Evolutionary conservation across 2,888 invertebrate genomes (phyloP).

Genomic region (Chelonus formosanus): DNA sequence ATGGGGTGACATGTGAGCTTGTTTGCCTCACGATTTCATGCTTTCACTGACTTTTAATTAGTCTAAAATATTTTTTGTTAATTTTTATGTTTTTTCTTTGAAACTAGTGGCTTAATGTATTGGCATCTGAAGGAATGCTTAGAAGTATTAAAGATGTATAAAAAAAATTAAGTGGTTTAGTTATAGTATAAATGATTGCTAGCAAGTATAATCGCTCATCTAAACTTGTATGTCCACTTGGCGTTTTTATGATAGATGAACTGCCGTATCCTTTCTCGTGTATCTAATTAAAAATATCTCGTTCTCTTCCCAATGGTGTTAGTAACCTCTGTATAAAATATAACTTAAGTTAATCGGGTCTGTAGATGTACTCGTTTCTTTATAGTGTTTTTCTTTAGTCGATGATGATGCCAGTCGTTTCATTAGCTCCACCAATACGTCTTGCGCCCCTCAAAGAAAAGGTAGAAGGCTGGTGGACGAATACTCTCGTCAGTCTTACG

Average conservation of each 20-base stretch:
- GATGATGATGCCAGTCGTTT: conserved; percentile 42
- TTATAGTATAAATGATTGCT: too few relatives aligned
- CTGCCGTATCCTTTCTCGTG: neutral
- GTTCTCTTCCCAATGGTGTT: conserved; percentile 36
- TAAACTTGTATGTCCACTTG: conserved; percentile 9
- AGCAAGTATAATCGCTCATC: too few relatives aligned
- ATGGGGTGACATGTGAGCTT: neutral
- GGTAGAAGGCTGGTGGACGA: conserved; percentile 11
- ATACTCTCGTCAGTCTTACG: too few relatives aligned
- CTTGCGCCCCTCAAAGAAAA: conserved; percentile 48
- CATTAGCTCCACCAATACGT: conserved; percentile 59
- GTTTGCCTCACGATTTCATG: neutral
- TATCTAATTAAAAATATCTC: conserved; percentile 31
- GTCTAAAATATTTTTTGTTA: too few relatives aligned
- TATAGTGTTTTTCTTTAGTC: conserved; percentile 30
- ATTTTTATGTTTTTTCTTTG: too few relatives aligned
- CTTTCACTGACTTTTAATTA: too few relatives aligned
- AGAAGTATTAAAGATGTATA: too few relatives aligned
- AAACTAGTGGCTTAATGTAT: too few relatives aligned
- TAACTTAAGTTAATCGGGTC: conserved; percentile 54
- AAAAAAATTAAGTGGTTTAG: too few relatives aligned
- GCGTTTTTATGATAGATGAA: conserved; percentile 25
- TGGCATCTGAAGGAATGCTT: too few relatives aligned
- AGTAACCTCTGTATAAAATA: conserved; percentile 45
- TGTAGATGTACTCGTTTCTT: conserved; percentile 34